A percentile compares a stretch with the other conserved stretches of the same genome.
Evolutionary conservation across 2,888 invertebrate species (phyloP).

Genomic region (Drosophila quinaria): DNA sequence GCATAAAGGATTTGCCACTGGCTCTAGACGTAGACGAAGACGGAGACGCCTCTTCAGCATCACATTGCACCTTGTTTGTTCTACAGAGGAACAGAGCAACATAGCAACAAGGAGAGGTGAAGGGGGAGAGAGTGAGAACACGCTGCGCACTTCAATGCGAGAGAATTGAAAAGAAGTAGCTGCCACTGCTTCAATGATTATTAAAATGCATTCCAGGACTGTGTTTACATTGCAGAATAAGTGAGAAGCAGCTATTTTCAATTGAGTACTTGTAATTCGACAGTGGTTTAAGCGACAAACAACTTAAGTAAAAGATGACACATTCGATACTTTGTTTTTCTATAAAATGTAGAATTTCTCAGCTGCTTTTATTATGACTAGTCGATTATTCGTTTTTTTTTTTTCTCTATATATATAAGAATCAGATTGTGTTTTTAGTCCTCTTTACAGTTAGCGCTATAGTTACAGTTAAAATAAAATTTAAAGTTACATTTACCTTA

Average conservation of each 20-base stretch:
- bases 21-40: slow-evolving; percentile 41
- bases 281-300: slow-evolving; percentile 30
- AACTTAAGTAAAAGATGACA: slow-evolving; percentile 10
- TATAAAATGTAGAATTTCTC: slow-evolving; percentile 79
- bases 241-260: slow-evolving; percentile 23
- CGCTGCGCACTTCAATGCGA: slow-evolving; percentile 14
- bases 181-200: slow-evolving; percentile 42
- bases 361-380: slow-evolving; percentile 66
- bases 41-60: slow-evolving; percentile 17
- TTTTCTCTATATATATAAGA: slow-evolving; percentile 34
- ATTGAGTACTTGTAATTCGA: slow-evolving; percentile 46
- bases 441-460: slow-evolving; percentile 24
- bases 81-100: slow-evolving; percentile 21
- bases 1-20: slow-evolving; percentile 80
- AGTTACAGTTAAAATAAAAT: slow-evolving; percentile 13
- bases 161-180: neutral
- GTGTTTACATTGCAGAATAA: slow-evolving; percentile 28
- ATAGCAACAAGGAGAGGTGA: slow-evolving; percentile 4
- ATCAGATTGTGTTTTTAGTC: slow-evolving; percentile 61
- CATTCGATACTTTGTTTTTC: slow-evolving; percentile 32
- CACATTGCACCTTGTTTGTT: slow-evolving; percentile 49
- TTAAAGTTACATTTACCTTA: slow-evolving; percentile 24
- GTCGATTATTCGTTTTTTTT: slow-evolving; percentile 50
- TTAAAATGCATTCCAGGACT: slow-evolving; percentile 51
- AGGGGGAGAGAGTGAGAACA: neutral